phyloP scores from a whole-genome alignment of 1,140 invertebrate species.

The Sminthurinus signatus region DNA sequence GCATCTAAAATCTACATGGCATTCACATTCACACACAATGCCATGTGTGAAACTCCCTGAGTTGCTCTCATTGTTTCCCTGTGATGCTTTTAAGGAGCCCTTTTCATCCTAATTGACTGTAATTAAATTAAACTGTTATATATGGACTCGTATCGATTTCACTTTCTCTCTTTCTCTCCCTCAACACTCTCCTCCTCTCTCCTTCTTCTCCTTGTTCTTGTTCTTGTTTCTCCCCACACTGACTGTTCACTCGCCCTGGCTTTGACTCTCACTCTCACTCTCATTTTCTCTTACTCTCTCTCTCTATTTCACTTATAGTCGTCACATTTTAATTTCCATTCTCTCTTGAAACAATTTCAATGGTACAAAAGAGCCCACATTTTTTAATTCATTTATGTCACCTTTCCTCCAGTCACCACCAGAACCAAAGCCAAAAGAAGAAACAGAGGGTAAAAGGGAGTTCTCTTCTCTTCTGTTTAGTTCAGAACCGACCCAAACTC shows the following conservation, averaged over 20 bases:
- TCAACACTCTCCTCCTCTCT: too few species aligned
- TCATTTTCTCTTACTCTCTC: neutral
- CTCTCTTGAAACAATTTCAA: constrained; percentile 11
- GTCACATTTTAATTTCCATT: constrained; percentile 14
- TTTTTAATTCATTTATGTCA: constrained; percentile 10
- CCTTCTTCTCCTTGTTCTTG: too few species aligned
- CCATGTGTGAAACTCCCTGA: constrained; percentile 12
- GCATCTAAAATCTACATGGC: neutral
- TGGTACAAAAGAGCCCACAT: constrained; percentile 6
- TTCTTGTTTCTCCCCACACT: too few species aligned
- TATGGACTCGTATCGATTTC: constrained; percentile 21
- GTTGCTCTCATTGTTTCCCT: constrained; percentile 9
- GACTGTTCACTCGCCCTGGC: too few species aligned
- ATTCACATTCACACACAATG: neutral
- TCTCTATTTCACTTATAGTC: neutral
- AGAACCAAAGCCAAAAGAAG: too few species aligned
- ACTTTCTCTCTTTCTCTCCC: too few species aligned
- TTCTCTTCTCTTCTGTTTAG: too few species aligned
- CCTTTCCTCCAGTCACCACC: too few species aligned
- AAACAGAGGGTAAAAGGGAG: too few species aligned
- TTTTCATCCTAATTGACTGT: constrained; percentile 17
- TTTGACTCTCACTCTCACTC: neutral
- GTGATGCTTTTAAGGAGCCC: constrained; percentile 17
- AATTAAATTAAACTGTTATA: constrained; percentile 22
- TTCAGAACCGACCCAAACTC: too few species aligned